Conservation (phyloP, 2,888 invertebrate species). For the Lobophora halterata region DNA sequence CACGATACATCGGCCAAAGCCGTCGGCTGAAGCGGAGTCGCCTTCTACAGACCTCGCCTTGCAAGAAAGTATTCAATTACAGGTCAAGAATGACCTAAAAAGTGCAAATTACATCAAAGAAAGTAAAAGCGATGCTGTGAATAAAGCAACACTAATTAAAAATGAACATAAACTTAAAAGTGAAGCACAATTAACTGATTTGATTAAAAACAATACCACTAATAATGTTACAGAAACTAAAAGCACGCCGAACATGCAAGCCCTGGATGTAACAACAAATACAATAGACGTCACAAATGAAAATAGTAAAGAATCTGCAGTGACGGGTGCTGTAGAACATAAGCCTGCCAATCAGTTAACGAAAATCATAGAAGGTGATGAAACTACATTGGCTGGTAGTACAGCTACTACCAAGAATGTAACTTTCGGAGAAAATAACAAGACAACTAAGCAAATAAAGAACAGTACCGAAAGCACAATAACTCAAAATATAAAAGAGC, state of each 20-base stretch:
- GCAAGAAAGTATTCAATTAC: constrained; percentile 43
- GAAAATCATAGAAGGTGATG: neutral
- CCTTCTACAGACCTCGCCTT: constrained; percentile 37
- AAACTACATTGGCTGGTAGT: neutral
- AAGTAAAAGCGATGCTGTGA: constrained; percentile 14
- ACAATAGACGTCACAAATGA: neutral
- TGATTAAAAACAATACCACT: neutral
- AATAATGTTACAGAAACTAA: neutral
- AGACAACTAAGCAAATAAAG: neutral
- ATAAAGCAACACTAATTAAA: constrained; percentile 9
- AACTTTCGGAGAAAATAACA: neutral
- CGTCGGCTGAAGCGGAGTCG: constrained; percentile 17
- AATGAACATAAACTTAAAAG: constrained; percentile 8
- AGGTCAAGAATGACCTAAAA: constrained; percentile 41
- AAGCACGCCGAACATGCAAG: neutral
- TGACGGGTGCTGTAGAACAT: neutral
- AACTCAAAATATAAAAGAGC: no score
- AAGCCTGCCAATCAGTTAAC: neutral
- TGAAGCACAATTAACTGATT: constrained; percentile 2
- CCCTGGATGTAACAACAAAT: neutral
- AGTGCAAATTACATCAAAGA: constrained; percentile 31
- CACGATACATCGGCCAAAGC: constrained; percentile 40
- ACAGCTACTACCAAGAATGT: constrained; percentile 1
- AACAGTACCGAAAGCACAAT: neutral
- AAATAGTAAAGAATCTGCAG: neutral